These are phyloP conservation scores for Brienomyrus brachyistius DNA, from an alignment of 2,113 vertebrate species.

Conservation along the genomic window DNA sequence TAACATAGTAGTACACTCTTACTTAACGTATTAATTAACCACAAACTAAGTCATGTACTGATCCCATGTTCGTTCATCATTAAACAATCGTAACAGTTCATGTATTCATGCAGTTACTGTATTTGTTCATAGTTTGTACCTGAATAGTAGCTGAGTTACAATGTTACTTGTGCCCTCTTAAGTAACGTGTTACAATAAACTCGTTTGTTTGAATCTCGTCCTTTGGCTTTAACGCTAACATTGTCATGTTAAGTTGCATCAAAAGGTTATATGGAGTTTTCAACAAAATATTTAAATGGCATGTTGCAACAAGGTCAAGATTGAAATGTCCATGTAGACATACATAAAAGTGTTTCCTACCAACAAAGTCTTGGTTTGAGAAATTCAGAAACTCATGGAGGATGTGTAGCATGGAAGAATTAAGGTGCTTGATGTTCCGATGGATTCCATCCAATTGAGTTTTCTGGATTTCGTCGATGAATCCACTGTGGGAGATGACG, in stretches of 20 bases:
- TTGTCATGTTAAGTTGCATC: neutral
- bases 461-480: conserved; percentile 66
- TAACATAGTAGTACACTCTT: neutral
- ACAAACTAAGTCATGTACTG: neutral
- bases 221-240: neutral
- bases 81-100: neutral
- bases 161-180: neutral
- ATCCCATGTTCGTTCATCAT: neutral
- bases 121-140: neutral
- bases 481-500: conserved; percentile 51
- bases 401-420: conserved; percentile 67
- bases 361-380: conserved; percentile 55
- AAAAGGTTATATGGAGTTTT: neutral
- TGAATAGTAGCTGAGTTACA: neutral
- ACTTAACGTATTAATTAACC: neutral
- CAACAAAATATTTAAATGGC: neutral
- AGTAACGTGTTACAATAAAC: neutral
- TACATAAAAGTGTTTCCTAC: conserved; percentile 41
- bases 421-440: conserved; percentile 59
- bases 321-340: neutral
- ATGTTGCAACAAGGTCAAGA: neutral
- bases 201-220: neutral
- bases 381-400: conserved; percentile 61
- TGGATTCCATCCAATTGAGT: conserved; percentile 61
- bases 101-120: neutral